Evolutionary conservation across 1,140 invertebrate species (phyloP), one percentile per base, ranked within the genome.

Genomic region (Drosophila teissieri): DNA sequence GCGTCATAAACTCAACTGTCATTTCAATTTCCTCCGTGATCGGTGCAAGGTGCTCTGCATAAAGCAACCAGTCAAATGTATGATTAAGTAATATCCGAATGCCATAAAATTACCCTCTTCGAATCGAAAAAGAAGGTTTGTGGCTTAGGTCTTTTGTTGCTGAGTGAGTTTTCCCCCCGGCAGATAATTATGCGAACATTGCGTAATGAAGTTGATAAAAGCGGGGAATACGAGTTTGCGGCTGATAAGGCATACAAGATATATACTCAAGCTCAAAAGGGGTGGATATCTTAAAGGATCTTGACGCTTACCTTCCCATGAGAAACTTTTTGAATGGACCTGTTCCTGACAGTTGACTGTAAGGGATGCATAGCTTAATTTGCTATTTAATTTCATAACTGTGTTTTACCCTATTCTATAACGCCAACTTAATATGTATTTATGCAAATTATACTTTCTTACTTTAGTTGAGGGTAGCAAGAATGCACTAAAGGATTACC

Each of bases 11-110:
- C 77, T 73, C 80, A 70, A 78, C 77, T 89, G 84, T 89, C 84
- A 89, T 75, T 89, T 84, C 69, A 72, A 90, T 89, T 89, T 83
- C 61, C 75, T 78, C 73, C 67, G 78, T 54, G 65, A 61, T 61
- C 48, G 56, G 36, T 37, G 80, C 84, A 88, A 89, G 83, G 75
- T 86, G 83, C 75, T 58, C 62, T 49, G 37, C 51, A 14, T 34
- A 27, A n/a, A 40, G 48, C 22, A 24, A 10, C 39, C 51, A 73
- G 52, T 44, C 55, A 63, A 82, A 72, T 67, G 48, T 64, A 80
- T 80, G 76, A 88, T 89, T 88, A 89, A 88, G 77, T 88, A 89
- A 90, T 88, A 84, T 72, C 65, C 63, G 60, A 65, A 51, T 65
- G 65, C 63, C 51, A 45, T 54, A 68, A 56, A 61, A 62, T 78